Evolutionary conservation across 2,888 invertebrate genomes (phyloP).

Genomic region (Torymus auratus): DNA sequence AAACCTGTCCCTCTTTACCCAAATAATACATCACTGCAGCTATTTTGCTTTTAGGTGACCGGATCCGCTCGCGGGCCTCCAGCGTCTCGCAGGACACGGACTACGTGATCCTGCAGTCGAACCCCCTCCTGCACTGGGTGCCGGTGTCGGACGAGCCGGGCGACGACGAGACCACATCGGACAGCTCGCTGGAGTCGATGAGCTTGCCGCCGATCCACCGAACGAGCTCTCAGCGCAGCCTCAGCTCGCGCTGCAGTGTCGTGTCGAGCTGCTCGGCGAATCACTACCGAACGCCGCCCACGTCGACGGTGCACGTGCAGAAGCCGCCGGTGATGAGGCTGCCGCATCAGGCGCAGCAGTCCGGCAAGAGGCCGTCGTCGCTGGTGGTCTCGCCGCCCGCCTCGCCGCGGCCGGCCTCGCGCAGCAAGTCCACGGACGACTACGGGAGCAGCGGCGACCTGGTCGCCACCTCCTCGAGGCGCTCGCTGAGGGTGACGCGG

Average conservation of each 20-base stretch:
- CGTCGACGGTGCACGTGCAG: conserved; percentile 23
- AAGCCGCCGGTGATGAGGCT: conserved; percentile 59
- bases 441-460: conserved; percentile 18
- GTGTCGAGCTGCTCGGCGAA: conserved; percentile 66
- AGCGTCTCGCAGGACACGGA: conserved; percentile 77
- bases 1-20: no score
- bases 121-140: conserved; percentile 79
- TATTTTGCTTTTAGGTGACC: conserved; percentile 66
- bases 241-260: conserved; percentile 68
- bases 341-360: conserved; percentile 63
- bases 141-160: conserved; percentile 76
- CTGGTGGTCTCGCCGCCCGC: conserved; percentile 70
- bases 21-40: conserved; percentile 24
- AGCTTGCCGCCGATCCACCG: conserved; percentile 63
- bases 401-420: conserved; percentile 70
- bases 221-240: conserved; percentile 71
- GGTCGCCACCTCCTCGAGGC: conserved; percentile 7
- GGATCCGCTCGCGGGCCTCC: conserved; percentile 72
- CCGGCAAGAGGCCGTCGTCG: conserved; percentile 64
- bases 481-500: conserved; percentile 16
- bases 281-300: conserved; percentile 38
- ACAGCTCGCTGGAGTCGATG: conserved; percentile 76
- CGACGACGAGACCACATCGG: conserved; percentile 68
- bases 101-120: conserved; percentile 79
- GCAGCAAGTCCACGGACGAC: conserved; percentile 70